phyloP scores from a whole-genome alignment of 2,888 invertebrate species.

The Toxonevra muliebris region DNA sequence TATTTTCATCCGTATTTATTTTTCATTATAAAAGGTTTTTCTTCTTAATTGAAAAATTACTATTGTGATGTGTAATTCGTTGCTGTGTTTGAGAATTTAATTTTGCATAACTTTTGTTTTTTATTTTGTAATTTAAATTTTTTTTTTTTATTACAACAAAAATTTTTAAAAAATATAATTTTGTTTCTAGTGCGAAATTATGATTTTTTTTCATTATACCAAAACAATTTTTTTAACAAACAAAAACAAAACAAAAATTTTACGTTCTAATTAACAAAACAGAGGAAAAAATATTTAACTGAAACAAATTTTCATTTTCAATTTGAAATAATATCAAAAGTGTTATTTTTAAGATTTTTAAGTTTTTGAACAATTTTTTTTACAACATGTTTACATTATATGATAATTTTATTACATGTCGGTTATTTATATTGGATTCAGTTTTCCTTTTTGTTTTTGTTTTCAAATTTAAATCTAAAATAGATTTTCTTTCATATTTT shows the following conservation, averaged over 20 bases:
- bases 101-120: background rate
- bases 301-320: constrained; percentile 5
- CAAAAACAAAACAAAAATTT: constrained; percentile 2
- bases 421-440: background rate
- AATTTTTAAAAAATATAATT: background rate
- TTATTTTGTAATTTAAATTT: background rate
- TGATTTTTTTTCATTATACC: background rate
- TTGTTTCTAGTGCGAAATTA: constrained; percentile 1
- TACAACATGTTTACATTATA: constrained; percentile 21
- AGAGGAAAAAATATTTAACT: constrained; percentile 10
- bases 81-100: constrained; percentile 20
- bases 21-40: constrained; percentile 1
- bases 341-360: constrained; percentile 4
- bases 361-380: background rate
- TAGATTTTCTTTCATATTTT: background rate
- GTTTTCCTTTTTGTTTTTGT: constrained; percentile 17
- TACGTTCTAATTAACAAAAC: constrained; percentile 1
- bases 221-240: background rate
- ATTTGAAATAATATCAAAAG: constrained; percentile 6
- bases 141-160: background rate
- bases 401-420: constrained; percentile 12
- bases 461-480: constrained; percentile 23
- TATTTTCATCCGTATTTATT: background rate
- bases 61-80: constrained; percentile 31
- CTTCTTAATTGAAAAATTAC: background rate